Base-by-base conservation (phyloP, 2,888 invertebrate species). In the Apodemia duryi region DNA sequence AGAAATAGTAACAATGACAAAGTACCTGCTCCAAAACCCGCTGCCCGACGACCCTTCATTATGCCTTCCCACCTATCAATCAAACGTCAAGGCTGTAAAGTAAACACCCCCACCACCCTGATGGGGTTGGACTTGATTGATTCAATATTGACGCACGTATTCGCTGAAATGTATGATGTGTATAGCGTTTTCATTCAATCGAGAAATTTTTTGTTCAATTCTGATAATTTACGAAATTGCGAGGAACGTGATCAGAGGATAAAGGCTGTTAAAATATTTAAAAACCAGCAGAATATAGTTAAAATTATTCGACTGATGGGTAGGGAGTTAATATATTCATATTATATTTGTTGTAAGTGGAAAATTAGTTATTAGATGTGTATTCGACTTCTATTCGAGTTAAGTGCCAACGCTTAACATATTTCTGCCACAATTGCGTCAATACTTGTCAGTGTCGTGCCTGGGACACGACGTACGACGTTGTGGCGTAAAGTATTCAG, bases 81-180 rank as follows among this genome's bases (percentile, higher is more conserved):
- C 86, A 85, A 71, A 66, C 80, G 82, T 85, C 85, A 83, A 65
- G 74, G 74, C 77, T 73, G 74, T 70, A 79, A 77, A 80, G 84
- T 82, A 85, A 84, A 85, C 83, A 84, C 64, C 51, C 52, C 65
- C 63, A 60, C 65, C 64, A 69, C 54, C 66, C 68, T 66, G 70
- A 63, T 64, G 72, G 70, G 63, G 49, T 46, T 28, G 82, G 80
- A 84, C 84, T 86, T 88, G 88, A 89, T 91, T 91, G 90, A 91
- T 91, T 90, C 88, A 86, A 77, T 83, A 86, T 87, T 86, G 86
- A 86, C 57, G 57, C 57, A 57, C 57, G 57, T 57, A 57, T 57
- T 57, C 35, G 57, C 32, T 35, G 35, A 57, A 57, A 57, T 57
- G 57, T 57, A 57, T 57, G 57, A 57, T 57, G 57, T 57, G 57